phyloP scores from a whole-genome alignment of 2,888 invertebrate species.

The Himalopsyche japonica region DNA sequence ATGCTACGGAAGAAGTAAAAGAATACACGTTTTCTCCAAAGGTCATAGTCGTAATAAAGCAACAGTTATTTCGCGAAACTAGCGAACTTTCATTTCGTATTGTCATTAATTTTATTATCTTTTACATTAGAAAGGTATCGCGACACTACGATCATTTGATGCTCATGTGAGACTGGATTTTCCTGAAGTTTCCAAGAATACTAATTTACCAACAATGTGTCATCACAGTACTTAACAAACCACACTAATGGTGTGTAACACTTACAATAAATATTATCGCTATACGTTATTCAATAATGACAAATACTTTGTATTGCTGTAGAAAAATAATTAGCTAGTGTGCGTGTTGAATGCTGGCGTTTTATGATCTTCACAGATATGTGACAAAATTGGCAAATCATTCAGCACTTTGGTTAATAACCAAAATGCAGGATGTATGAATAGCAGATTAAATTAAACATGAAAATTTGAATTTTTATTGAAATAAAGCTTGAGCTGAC shows the following conservation, averaged over 20 bases:
- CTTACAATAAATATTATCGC: not conserved
- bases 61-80: not conserved
- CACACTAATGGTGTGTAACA: not conserved
- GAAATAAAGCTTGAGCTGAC: too few species aligned
- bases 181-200: not conserved
- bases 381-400: too few species aligned
- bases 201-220: not conserved
- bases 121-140: not conserved
- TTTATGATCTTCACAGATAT: too few species aligned
- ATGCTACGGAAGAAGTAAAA: too few species aligned
- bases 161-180: not conserved
- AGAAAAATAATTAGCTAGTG: not conserved
- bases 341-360: too few species aligned
- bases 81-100: not conserved
- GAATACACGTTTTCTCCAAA: not conserved
- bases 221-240: not conserved
- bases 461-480: too few species aligned
- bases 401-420: too few species aligned
- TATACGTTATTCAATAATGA: not conserved
- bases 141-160: not conserved
- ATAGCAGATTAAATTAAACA: too few species aligned
- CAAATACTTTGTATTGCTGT: not conserved
- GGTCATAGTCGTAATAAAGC: not conserved
- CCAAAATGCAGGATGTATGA: too few species aligned
- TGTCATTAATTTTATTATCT: not conserved